Evolutionary conservation across 2,888 invertebrate genomes (phyloP).

Genomic region (Cryptocheilus praepositus): DNA sequence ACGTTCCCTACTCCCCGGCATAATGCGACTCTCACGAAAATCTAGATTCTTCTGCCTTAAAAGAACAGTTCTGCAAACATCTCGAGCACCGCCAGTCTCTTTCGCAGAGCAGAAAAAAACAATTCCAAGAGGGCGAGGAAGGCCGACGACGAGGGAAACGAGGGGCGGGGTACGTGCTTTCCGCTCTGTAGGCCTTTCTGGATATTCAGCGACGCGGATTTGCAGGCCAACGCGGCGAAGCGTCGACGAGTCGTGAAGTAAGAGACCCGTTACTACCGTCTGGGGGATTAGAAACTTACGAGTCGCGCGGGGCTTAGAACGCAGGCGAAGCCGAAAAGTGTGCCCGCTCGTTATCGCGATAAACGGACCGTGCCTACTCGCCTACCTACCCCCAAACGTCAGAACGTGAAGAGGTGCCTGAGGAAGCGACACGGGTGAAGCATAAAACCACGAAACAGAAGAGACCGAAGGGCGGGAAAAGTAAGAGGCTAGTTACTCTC

Average conservation of each 20-base stretch:
- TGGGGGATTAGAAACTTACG: slow-evolving; percentile 4
- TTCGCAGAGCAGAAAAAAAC: too few species aligned
- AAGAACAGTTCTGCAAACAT: too few species aligned
- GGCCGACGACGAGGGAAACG: not conserved
- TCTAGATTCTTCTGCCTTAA: too few species aligned
- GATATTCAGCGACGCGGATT: not conserved
- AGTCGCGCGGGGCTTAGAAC: slow-evolving; percentile 5
- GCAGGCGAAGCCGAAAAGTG: slow-evolving; percentile 33
- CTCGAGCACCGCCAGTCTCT: too few species aligned
- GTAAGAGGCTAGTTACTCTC: slow-evolving; percentile 21
- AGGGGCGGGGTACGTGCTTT: not conserved
- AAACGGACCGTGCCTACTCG: slow-evolving; percentile 36
- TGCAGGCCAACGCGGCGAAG: not conserved
- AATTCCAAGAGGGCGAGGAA: not conserved
- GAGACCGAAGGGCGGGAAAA: not conserved
- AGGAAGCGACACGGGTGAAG: not conserved
- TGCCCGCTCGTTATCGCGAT: slow-evolving; percentile 43
- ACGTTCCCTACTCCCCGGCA: too few species aligned
- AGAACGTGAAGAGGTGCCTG: not conserved
- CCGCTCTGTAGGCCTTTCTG: not conserved
- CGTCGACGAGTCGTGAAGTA: not conserved
- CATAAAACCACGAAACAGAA: slow-evolving; percentile 9
- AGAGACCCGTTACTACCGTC: slow-evolving; percentile 3
- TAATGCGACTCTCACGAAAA: too few species aligned
- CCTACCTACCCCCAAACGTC: not conserved